Evolutionary conservation across 2,888 invertebrate genomes (phyloP), one percentile per base, ranked within the genome.

Genomic region (Camponotus fellah): DNA sequence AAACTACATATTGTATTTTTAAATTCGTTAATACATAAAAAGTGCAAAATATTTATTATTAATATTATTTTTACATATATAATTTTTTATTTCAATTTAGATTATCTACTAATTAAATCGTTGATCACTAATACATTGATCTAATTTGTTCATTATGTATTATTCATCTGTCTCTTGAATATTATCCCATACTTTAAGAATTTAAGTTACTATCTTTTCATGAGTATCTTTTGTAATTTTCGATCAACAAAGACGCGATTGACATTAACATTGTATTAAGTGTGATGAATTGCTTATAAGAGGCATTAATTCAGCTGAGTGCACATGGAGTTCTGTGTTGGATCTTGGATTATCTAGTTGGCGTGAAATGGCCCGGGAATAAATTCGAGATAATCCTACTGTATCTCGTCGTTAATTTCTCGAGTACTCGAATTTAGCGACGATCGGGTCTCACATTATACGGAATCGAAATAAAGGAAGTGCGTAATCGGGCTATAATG

Each of bases 301-400:
- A 12, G 62, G 40, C 32, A 65, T 69, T 77, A 85, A 83, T 82
- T 72, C 65, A 66, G 32, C 46, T 64, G 72, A 83, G 85, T 77
- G 77, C 60, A 82, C 72, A 82, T 60, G 49, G 71, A 76, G 85
- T 77, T 77, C 37, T 56, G 66, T 49, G 66, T 58, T 60, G 53
- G 71, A 85, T 77, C 76, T 82, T 62, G 72, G 85, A 85, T 85
- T 83, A 85, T 37, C 76, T 49, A 32, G 56, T 37, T 76, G 62
- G 49, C 71, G 72, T 58, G 68, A 75, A 82, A 82, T 82, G 76
- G 82, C 14, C 62, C 53, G 84, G 65, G 71, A 82, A 85, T 76
- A 71, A 82, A 84, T 82, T 82, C 40, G 32, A 62, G 74, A 75
- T 82, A 82, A 84, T 81, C 84, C 84, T 21, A 53, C 10, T 46